Percentiles rank a stretch among this genome's conserved stretches.
Conservation (phyloP, 2,797 vertebrate species). For the Buceros bicornis region DNA sequence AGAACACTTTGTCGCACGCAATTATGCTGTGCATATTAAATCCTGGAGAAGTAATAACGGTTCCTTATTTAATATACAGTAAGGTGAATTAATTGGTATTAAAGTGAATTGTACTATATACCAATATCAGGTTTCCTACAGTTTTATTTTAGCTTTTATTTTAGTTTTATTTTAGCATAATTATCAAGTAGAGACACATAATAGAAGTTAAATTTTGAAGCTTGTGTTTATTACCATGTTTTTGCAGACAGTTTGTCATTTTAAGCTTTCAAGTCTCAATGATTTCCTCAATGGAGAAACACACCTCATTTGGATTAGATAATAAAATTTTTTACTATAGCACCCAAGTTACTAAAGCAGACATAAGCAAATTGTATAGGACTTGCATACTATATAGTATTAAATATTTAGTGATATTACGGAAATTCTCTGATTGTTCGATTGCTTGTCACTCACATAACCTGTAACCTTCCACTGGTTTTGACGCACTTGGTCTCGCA, state of each 20-base stretch:
- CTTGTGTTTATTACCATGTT: not conserved
- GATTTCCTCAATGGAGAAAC: not conserved
- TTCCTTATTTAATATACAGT: constrained; percentile 27
- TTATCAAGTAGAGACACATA: not conserved
- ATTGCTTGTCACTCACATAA: rapidly evolving
- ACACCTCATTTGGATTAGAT: not conserved
- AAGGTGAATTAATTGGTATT: constrained; percentile 53
- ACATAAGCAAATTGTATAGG: not conserved
- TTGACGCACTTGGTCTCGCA: not conserved
- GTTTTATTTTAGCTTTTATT: constrained; percentile 3
- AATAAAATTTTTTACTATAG: not conserved
- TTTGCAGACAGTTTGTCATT: not conserved
- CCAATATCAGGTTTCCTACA: not conserved
- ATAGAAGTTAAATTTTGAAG: not conserved
- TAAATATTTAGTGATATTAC: not conserved
- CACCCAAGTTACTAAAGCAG: not conserved
- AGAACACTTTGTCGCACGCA: not conserved
- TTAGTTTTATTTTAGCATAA: constrained; percentile 40
- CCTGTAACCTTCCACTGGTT: not conserved
- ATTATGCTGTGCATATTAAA: constrained; percentile 25
- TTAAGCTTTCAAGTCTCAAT: not conserved
- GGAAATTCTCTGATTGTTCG: not conserved
- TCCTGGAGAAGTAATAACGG: not conserved
- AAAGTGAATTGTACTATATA: constrained; percentile 38
- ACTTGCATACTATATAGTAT: not conserved